Evolutionary conservation across 2,888 invertebrate genomes (phyloP), one percentile per base, ranked within the genome.

Genomic region (Kuschelorhynchus macadamiae): DNA sequence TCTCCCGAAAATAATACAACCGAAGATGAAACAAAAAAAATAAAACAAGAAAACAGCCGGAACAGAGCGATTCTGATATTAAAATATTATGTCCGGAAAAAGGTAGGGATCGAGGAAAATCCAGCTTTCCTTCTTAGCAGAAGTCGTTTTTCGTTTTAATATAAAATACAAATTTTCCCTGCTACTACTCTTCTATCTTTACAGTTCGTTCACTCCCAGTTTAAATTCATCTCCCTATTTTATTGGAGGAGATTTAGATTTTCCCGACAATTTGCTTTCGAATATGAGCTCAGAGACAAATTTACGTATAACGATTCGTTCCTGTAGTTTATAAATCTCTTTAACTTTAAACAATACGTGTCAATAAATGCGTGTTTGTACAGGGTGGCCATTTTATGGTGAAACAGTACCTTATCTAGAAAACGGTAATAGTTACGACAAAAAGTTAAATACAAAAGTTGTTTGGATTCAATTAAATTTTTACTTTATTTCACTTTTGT

Each of bases 131-230:
- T 46, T 67, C 61, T 61, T 56, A 62, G 53, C 32, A 66, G 56
- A 61, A 61, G 67, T 60, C n/a, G n/a, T n/a, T 25, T 61, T 57
- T 57, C 52, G 56, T 62, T 68, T 68, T 64, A 64, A 68, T 68
- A 68, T 68, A 64, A 68, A 59, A 68, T 53, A 68, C 68, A 64
- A 68, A 68, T 64, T 68, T 68, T 68, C 68, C 68, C 32, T 64
- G 63, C 64, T 55, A 52, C 64, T 68, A 64, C 62, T 56, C 57
- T 62, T 52, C 62, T 62, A 67, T 67, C 63, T 68, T 68, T 55
- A 53, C 63, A 68, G 63, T 68, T 64, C 68, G 63, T 68, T 68
- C 68, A 42, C 46, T 59, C 36, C 46, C 47, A 33, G 33, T 57
- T 46, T 46, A 50, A 67, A 55, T 63, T 59, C 62, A 67, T 67